A percentile compares a stretch with the other conserved stretches of the same genome.
These are phyloP conservation scores for Orussus abietinus DNA, from an alignment of 1,140 invertebrate species.

Conservation along the genomic window DNA sequence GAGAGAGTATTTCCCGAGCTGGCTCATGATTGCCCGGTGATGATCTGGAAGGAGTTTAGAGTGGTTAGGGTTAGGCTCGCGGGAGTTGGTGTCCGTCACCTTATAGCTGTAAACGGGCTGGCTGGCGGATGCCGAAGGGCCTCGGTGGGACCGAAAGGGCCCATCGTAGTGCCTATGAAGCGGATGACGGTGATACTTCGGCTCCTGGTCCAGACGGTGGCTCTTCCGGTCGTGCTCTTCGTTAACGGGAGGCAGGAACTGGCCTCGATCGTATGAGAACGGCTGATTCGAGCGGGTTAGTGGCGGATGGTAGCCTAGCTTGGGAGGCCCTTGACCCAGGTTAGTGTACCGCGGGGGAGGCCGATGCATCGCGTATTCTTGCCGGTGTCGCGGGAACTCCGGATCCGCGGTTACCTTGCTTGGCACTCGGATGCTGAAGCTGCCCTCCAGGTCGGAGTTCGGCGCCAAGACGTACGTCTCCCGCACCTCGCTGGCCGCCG, in stretches of 20 bases:
- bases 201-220: slow-evolving; percentile 6
- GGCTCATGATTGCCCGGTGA: slow-evolving; percentile 37
- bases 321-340: slow-evolving; percentile 18
- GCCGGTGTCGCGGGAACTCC: slow-evolving; percentile 56
- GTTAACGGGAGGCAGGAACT: background rate
- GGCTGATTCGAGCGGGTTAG: slow-evolving; percentile 32
- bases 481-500: slow-evolving; percentile 58
- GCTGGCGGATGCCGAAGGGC: slow-evolving; percentile 16
- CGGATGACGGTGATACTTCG: slow-evolving; percentile 2
- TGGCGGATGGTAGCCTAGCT: slow-evolving; percentile 24
- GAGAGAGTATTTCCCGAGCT: slow-evolving; percentile 34
- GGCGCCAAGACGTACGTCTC: slow-evolving; percentile 46
- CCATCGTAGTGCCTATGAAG: no score
- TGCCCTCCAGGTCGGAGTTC: slow-evolving; percentile 52
- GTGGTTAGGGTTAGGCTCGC: slow-evolving; percentile 35
- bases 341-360: no score
- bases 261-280: background rate
- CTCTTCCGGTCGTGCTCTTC: slow-evolving; percentile 11
- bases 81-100: slow-evolving; percentile 23
- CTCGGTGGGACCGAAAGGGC: slow-evolving; percentile 11
- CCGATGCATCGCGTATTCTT: no score
- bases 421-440: slow-evolving; percentile 64
- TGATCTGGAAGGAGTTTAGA: slow-evolving; percentile 51
- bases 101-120: slow-evolving; percentile 13
- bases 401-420: slow-evolving; percentile 69